A percentile compares a stretch with the other conserved stretches of the same genome.
Conservation (phyloP, 2,888 invertebrate species). For the Tridacna gigas region DNA sequence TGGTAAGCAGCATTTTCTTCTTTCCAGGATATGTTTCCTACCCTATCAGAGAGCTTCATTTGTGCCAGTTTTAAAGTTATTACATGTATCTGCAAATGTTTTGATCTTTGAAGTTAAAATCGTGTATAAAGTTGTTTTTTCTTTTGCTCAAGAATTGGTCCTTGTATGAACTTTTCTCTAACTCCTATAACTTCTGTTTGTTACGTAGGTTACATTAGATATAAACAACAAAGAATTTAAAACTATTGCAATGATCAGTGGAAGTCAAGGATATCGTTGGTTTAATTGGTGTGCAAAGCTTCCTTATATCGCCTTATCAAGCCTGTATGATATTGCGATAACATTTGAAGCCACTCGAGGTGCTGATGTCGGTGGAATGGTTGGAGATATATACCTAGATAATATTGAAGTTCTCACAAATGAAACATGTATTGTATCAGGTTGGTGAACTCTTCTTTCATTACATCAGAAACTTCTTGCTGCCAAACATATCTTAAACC, state of each 20-base stretch:
- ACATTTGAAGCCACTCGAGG: not conserved
- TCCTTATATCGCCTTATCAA: not conserved
- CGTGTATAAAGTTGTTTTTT: too few relatives aligned
- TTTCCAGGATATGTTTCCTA: too few relatives aligned
- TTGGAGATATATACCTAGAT: not conserved
- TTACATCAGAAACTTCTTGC: too few relatives aligned
- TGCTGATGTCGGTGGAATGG: not conserved
- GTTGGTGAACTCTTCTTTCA: not conserved
- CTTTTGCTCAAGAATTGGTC: too few relatives aligned
- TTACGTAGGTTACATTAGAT: not conserved
- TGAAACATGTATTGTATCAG: not conserved
- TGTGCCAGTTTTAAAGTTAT: too few relatives aligned
- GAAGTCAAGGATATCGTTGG: not conserved
- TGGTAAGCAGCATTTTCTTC: too few relatives aligned
- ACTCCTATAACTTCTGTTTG: not conserved
- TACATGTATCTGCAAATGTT: too few relatives aligned
- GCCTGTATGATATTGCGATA: not conserved
- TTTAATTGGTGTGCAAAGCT: not conserved
- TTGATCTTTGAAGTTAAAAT: too few relatives aligned
- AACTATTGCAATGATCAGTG: not conserved
- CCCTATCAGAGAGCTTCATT: too few relatives aligned
- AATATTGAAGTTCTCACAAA: not conserved
- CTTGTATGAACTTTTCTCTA: too few relatives aligned
- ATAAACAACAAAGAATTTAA: not conserved
- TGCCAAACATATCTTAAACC: too few relatives aligned